Evolutionary conservation across 2,113 vertebrate genomes (phyloP), one percentile per base, ranked within the genome.

Genomic region (Cacatua alba): DNA sequence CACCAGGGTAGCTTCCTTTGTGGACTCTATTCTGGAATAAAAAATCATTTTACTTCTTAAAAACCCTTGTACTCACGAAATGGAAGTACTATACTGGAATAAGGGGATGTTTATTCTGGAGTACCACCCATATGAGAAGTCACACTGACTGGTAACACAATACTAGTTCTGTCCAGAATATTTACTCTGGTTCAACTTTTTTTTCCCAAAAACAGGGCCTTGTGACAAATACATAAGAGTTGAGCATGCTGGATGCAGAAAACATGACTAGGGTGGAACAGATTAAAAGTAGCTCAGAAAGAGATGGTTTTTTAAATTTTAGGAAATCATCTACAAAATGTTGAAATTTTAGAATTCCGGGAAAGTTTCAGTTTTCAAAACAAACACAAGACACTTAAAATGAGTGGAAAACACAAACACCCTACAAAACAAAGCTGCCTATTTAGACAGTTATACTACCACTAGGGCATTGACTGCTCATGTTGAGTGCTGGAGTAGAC

Each of bases 91-190:
- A 13, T 43, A 69, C 60, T 74, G 77, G 53, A 82, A 82, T n/a
- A 86, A 86, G 48, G 21, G 23, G 16, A 12, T 82, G 21, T 62
- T 90, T 90, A 48, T 52, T 79, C 71, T 86, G 71, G 70, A 81
- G 46, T 63, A 35, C 33, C 35, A 86, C 37, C 35, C 18, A 28
- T 24, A 55, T 2, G 10, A 26, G 15, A 33, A 83, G 26, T 75
- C n/a, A 69, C 28, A 64, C 7, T 37, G 62, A 64, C 46, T 46
- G 11, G 39, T 64, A 53, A 88, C 11, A 76, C 49, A 81, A 62
- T 31, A 67, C 21, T 6, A 48, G 28, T 85, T 86, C 59, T 67
- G 52, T 71, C 52, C 70, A 72, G 43, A 52, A 74, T 69, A 74
- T 63, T 69, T 63, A 21, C 8, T 59, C n/a, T n/a, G 16, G 13